Conservation (phyloP, 2,888 invertebrate species). For the Tenthredo scrophulariae region DNA sequence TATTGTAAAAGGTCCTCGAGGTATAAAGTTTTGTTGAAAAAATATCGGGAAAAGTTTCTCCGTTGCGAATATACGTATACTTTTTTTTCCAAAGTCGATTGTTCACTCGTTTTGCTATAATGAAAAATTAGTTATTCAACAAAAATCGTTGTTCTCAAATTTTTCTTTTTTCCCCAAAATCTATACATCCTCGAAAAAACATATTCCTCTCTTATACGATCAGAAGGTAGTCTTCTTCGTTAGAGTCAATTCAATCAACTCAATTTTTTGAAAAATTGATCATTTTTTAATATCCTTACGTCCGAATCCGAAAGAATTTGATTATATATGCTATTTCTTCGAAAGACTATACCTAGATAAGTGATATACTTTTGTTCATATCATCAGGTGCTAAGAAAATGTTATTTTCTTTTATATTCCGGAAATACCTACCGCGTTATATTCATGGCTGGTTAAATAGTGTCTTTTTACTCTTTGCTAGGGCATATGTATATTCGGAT, state of each 20-base stretch:
- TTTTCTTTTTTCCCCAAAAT: background rate
- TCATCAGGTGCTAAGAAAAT: background rate
- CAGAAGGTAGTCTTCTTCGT: background rate
- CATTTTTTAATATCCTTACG: background rate
- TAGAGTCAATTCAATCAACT: background rate
- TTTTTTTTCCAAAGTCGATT: background rate
- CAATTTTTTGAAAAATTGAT: background rate
- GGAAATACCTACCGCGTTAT: background rate
- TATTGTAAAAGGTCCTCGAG: background rate
- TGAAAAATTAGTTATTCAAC: background rate
- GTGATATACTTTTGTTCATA: background rate
- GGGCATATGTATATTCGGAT: conserved; percentile 22
- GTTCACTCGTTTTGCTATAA: background rate
- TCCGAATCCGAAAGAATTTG: background rate
- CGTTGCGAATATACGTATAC: background rate
- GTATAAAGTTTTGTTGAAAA: background rate
- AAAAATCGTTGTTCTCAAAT: background rate
- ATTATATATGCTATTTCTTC: background rate
- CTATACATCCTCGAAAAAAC: background rate
- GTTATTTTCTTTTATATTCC: background rate
- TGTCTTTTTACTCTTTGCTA: background rate
- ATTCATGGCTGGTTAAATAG: background rate
- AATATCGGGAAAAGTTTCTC: background rate
- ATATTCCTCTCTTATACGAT: background rate
- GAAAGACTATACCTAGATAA: background rate